Evolutionary conservation across 2,113 vertebrate genomes (phyloP).

Genomic region (Callocephalon fimbriatum): DNA sequence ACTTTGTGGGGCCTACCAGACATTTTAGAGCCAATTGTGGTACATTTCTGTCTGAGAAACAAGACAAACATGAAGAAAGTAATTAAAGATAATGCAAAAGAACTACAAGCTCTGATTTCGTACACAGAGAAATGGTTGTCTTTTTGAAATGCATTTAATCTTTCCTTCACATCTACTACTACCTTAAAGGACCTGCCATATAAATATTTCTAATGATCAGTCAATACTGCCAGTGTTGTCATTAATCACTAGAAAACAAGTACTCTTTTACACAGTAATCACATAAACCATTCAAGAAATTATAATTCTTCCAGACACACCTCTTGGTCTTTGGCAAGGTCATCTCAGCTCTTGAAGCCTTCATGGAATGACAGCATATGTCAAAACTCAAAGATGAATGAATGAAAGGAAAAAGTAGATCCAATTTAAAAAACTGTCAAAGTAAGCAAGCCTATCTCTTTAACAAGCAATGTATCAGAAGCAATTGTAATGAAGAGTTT

Average conservation of each 20-base stretch:
- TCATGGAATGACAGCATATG: constrained; percentile 19
- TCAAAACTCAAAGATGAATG: constrained; percentile 53
- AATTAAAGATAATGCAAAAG: constrained; percentile 30
- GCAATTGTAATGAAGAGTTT: not conserved
- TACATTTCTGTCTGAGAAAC: not conserved
- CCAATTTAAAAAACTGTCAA: not conserved
- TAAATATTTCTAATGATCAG: constrained; percentile 79
- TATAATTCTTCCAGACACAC: constrained; percentile 74
- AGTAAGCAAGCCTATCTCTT: not conserved
- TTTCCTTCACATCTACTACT: constrained; percentile 36
- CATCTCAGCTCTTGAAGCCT: constrained; percentile 41
- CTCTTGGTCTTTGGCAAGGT: constrained; percentile 77
- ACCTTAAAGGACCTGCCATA: constrained; percentile 66
- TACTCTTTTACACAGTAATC: constrained; percentile 71
- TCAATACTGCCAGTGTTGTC: constrained; percentile 68
- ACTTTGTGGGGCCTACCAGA: not conserved
- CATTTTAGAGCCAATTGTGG: not conserved
- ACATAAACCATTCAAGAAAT: constrained; percentile 73
- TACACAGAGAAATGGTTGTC: not conserved
- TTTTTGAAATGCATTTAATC: constrained; percentile 44
- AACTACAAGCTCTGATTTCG: not conserved
- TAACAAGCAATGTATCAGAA: not conserved
- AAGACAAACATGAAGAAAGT: constrained; percentile 27
- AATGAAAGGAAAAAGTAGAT: constrained; percentile 24
- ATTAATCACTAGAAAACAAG: constrained; percentile 77